phyloP scores from a whole-genome alignment of 2,113 vertebrate species.

The Casuarius casuarius region DNA sequence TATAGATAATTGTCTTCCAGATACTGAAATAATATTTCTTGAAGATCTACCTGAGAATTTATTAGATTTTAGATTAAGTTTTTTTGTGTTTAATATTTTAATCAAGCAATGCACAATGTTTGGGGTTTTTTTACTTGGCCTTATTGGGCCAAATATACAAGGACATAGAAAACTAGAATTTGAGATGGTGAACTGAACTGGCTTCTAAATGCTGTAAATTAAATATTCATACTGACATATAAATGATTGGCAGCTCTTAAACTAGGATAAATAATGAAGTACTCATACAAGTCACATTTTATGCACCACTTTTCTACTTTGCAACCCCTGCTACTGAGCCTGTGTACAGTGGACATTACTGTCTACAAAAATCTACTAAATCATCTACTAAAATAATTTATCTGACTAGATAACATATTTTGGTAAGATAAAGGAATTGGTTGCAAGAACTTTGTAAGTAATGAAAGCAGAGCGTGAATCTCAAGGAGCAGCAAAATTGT shows the following conservation, averaged over 20 bases:
- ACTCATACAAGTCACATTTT: not conserved
- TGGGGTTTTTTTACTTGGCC: not conserved
- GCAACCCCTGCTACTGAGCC: not conserved
- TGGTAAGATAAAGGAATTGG: not conserved
- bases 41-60: not conserved
- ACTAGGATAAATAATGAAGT: not conserved
- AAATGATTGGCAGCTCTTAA: not conserved
- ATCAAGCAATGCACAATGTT: not conserved
- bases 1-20: not conserved
- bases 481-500: not conserved
- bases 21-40: not conserved
- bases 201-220: not conserved
- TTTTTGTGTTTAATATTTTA: not conserved
- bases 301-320: not conserved
- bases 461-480: not conserved
- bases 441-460: not conserved
- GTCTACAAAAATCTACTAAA: not conserved
- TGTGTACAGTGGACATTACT: not conserved
- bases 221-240: not conserved
- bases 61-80: not conserved
- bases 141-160: not conserved
- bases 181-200: not conserved
- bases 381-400: not conserved
- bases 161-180: not conserved
- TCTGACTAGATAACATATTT: not conserved